A percentile compares a stretch with the other conserved stretches of the same genome.
These are phyloP conservation scores for Tychaedon coryphoeus DNA, from an alignment of 2,113 vertebrate species.

Conservation along the genomic window DNA sequence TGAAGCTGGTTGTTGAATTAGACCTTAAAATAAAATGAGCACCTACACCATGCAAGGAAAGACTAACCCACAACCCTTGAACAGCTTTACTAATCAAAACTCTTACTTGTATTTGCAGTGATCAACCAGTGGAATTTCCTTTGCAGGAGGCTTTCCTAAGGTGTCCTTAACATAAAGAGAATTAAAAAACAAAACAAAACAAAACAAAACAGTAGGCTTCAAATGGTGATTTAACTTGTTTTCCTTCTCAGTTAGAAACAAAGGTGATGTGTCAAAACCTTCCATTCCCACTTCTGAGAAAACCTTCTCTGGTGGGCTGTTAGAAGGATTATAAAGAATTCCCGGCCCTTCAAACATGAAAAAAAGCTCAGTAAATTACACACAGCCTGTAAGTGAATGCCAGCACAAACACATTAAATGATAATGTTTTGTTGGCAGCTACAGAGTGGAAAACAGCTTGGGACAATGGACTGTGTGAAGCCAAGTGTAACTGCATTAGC, in stretches of 20 bases:
- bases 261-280: not conserved
- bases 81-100: not conserved
- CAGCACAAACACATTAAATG: constrained; percentile 40
- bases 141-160: constrained; percentile 89
- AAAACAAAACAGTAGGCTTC: not conserved
- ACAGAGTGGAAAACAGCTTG: constrained; percentile 30
- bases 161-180: constrained; percentile 82
- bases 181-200: not conserved
- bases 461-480: constrained; percentile 28
- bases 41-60: not conserved
- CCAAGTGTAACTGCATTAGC: constrained; percentile 29
- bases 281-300: not conserved
- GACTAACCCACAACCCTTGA: not conserved
- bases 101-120: constrained; percentile 98
- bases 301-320: constrained; percentile 12
- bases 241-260: not conserved
- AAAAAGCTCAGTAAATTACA: constrained; percentile 31
- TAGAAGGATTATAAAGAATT: constrained; percentile 3
- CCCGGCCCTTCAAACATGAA: not conserved
- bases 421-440: constrained; percentile 48
- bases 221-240: not conserved
- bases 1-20: not conserved
- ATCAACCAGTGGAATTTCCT: constrained; percentile 91
- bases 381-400: constrained; percentile 2
- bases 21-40: not conserved